A percentile compares a stretch with the other conserved stretches of the same genome.
Conservation (phyloP, 2,797 vertebrate genomes). For the Tragelaphus eurycerus region DNA sequence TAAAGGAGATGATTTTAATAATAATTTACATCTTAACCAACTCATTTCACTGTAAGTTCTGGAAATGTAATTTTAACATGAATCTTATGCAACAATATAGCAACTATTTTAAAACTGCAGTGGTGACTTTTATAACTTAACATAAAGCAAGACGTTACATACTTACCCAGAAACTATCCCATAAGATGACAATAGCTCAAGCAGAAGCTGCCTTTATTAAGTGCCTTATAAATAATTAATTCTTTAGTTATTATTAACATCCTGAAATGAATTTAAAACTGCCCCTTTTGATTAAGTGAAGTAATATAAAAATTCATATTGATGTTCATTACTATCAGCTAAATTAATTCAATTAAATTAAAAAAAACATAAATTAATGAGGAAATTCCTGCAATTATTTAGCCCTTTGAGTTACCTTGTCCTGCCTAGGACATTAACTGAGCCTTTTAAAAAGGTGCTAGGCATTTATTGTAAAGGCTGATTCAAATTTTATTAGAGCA, state of each 20-base stretch:
- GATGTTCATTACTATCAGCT: slow-evolving; percentile 39
- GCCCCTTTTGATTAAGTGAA: slow-evolving; percentile 9
- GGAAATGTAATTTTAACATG: background rate
- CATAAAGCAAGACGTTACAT: background rate
- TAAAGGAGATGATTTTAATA: background rate
- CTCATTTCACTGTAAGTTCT: background rate
- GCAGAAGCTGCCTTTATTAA: background rate
- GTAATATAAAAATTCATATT: slow-evolving; percentile 35
- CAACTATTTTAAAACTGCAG: background rate
- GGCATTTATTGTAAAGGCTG: background rate
- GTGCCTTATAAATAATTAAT: background rate
- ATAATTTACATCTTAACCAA: background rate
- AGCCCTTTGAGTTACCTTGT: background rate
- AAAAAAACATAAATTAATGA: slow-evolving; percentile 13
- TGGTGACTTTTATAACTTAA: background rate
- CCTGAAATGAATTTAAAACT: slow-evolving; percentile 51
- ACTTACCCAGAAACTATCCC: background rate
- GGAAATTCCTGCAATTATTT: slow-evolving; percentile 28
- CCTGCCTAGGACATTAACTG: background rate
- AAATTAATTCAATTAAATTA: slow-evolving; percentile 32
- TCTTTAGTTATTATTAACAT: background rate
- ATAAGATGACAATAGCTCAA: background rate
- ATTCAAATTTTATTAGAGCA: background rate
- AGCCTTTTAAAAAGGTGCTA: background rate
- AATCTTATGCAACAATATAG: background rate